Base-by-base conservation (phyloP, 2,797 vertebrate genomes). In the Thunnus albacares region DNA sequence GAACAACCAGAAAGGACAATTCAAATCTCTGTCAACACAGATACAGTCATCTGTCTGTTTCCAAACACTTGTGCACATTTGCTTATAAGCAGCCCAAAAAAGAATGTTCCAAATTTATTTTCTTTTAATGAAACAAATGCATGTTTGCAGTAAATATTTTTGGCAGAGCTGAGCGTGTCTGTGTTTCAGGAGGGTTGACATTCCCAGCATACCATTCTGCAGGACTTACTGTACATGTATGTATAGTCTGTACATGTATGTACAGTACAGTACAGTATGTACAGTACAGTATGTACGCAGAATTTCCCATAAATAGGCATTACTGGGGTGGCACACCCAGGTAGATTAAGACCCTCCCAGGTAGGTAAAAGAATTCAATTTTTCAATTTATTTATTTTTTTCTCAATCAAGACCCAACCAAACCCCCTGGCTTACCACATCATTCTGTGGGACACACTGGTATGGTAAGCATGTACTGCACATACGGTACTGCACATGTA, bases 171-270 rank as follows among this genome's bases (percentile, higher is more conserved):
- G 9, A 58, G 22, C 45, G 35, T 52, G 14, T 52, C 22, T 0
- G 1, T 22, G 47, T 45, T 59, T 22, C 6, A 69, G n/a, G 12
- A 55, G 65, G 7, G 17, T 24, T 14, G 18, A 78, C 61, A 78
- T 81, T 81, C 24, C 20, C 59, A 61, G 12, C 57, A 77, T 63
- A 38, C 69, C 1, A 9, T 68, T 82, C 63, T 62, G 11, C 30
- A 49, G 4, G 6, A 55, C 28, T 5, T 4, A 24, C 38, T 45
- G 24, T 26, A 28, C 2, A 53, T 11, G 9, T 11, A 38, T 38
- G 38, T 38, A 38, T 10, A 38, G 30, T 30, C 28, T 30, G 35
- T 38, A 38, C 35, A 38, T 62, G 66, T 30, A 63, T 26, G n/a
- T 9, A 38, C 35, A 38, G 35, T 38, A 38, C n/a, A 38, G 35